These are phyloP conservation scores for Mesoligia furuncula DNA, from an alignment of 2,888 invertebrate species.

Conservation along the genomic window DNA sequence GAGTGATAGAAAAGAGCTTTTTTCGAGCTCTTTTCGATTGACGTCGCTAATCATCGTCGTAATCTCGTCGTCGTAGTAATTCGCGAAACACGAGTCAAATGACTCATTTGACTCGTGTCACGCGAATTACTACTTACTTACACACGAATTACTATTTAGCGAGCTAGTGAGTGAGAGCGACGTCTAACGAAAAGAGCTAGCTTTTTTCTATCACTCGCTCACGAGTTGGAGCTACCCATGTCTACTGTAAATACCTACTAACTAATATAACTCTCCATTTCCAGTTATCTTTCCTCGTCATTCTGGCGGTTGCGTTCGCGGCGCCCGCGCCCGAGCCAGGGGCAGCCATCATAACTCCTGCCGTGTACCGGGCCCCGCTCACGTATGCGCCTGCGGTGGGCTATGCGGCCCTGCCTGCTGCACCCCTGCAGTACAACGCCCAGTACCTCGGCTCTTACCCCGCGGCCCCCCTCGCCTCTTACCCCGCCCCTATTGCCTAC, in stretches of 20 bases:
- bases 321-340: constrained; percentile 74
- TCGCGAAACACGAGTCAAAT: no score
- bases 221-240: no score
- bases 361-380: constrained; percentile 64
- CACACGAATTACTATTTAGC: no score
- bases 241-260: background rate
- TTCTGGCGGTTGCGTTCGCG: constrained; percentile 72
- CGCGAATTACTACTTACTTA: no score
- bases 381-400: constrained; percentile 64
- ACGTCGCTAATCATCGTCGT: no score
- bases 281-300: constrained; percentile 71
- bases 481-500: constrained; percentile 70
- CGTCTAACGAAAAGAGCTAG: no score
- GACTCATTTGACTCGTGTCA: no score
- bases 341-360: constrained; percentile 58
- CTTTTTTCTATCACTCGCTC: no score
- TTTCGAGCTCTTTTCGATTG: no score
- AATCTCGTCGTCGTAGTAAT: no score
- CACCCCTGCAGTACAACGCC: constrained; percentile 55
- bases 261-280: constrained; percentile 40
- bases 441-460: constrained; percentile 60
- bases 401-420: constrained; percentile 64
- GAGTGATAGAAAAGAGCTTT: no score
- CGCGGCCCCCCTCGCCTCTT: constrained; percentile 55
- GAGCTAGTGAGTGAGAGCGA: no score